Conservation (phyloP, 2,888 invertebrate species). For the Choristoneura rosaceana region DNA sequence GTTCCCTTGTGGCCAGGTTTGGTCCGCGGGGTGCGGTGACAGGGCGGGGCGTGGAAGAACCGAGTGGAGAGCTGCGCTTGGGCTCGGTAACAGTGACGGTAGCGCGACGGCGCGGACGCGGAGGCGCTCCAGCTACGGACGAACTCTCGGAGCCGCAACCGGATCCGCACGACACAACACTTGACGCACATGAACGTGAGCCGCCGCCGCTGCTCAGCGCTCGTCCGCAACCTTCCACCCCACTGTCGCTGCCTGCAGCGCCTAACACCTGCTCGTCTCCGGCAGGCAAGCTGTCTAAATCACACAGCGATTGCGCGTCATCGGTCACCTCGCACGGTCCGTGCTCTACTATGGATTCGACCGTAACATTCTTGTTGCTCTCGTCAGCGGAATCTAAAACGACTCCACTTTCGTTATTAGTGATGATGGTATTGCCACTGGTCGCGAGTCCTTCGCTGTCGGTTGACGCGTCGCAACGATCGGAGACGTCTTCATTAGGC, state of each 20-base stretch:
- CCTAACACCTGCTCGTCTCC: constrained; percentile 74
- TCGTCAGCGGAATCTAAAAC: constrained; percentile 58
- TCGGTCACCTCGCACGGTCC: constrained; percentile 72
- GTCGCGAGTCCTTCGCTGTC: constrained; percentile 52
- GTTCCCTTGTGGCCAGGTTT: constrained; percentile 83
- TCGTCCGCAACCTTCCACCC: constrained; percentile 90
- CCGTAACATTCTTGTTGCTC: constrained; percentile 52
- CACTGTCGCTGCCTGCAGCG: constrained; percentile 92
- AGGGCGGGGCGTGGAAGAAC: constrained; percentile 82
- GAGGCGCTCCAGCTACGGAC: constrained; percentile 86
- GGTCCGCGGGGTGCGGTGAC: constrained; percentile 80
- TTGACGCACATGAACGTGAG: constrained; percentile 91
- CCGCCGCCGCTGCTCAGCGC: constrained; percentile 89
- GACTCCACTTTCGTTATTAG: constrained; percentile 62
- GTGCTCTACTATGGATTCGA: constrained; percentile 61
- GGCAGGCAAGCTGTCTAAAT: constrained; percentile 76
- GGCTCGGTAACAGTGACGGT: constrained; percentile 86
- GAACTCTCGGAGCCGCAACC: constrained; percentile 93
- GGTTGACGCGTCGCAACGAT: constrained; percentile 49
- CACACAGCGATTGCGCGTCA: constrained; percentile 75
- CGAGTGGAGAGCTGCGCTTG: constrained; percentile 79
- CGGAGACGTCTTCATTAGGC: constrained; percentile 54
- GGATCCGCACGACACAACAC: constrained; percentile 91
- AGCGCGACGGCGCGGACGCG: constrained; percentile 83
- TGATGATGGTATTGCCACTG: constrained; percentile 55